Evolutionary conservation across 2,888 invertebrate species (phyloP).

Genomic region (Lingula anatina): DNA sequence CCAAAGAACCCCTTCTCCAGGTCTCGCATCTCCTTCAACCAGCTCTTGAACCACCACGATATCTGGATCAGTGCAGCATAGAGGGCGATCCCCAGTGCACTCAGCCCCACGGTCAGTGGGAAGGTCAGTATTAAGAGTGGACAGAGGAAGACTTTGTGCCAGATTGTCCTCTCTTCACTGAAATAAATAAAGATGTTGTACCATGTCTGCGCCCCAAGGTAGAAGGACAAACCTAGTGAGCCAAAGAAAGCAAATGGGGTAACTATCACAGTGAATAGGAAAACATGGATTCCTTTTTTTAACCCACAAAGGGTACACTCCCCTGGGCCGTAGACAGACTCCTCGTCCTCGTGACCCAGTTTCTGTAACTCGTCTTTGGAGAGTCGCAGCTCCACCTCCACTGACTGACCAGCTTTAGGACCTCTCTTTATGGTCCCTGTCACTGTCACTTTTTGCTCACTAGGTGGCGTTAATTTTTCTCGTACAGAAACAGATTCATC

Average conservation of each 20-base stretch:
- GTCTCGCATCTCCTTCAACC: slow-evolving; percentile 69
- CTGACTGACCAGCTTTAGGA: slow-evolving; percentile 61
- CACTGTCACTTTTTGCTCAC: slow-evolving; percentile 54
- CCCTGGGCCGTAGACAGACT: slow-evolving; percentile 52
- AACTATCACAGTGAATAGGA: slow-evolving; percentile 63
- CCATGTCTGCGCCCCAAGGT: slow-evolving; percentile 72
- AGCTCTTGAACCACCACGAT: slow-evolving; percentile 64
- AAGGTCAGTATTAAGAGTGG: slow-evolving; percentile 67
- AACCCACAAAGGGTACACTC: slow-evolving; percentile 50
- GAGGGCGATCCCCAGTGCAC: slow-evolving; percentile 63
- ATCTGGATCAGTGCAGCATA: slow-evolving; percentile 67
- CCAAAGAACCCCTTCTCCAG: slow-evolving; percentile 76
- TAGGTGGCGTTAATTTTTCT: too few relatives aligned
- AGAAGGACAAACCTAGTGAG: slow-evolving; percentile 67
- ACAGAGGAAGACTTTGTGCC: slow-evolving; percentile 62
- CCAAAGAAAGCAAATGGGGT: slow-evolving; percentile 64
- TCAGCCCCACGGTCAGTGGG: slow-evolving; percentile 65
- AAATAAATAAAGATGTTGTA: slow-evolving; percentile 69
- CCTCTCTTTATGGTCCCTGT: slow-evolving; percentile 68
- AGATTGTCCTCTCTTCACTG: slow-evolving; percentile 63
- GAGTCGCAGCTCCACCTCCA: slow-evolving; percentile 68
- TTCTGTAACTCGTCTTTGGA: slow-evolving; percentile 68
- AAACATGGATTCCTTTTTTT: slow-evolving; percentile 63
- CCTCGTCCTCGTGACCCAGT: slow-evolving; percentile 55
- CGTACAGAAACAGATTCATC: too few relatives aligned